Conservation (phyloP, 2,113 vertebrate species). For the Tragelaphus buxtoni region DNA sequence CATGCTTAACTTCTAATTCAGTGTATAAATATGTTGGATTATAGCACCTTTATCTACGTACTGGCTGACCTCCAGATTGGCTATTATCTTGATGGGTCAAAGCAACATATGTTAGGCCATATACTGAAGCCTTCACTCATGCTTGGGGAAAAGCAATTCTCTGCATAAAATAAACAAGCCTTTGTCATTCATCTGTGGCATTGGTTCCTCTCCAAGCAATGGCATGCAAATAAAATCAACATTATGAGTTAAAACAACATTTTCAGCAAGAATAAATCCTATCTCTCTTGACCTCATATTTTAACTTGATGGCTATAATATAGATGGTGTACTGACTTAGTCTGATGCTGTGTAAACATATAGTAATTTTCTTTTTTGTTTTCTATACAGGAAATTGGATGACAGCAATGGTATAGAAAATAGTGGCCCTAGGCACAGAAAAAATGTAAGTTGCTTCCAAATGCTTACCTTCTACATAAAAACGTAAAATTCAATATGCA, state of each 20-base stretch:
- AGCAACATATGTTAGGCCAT: not conserved
- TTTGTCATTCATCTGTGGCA: not conserved
- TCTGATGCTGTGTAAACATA: not conserved
- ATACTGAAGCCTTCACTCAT: not conserved
- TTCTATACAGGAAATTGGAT: conserved; percentile 76
- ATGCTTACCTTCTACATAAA: not conserved
- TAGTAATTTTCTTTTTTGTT: conserved; percentile 5
- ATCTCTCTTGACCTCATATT: not conserved
- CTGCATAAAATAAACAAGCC: not conserved
- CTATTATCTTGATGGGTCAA: not conserved
- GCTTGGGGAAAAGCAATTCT: not conserved
- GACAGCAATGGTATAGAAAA: conserved; percentile 64
- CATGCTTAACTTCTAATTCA: not conserved
- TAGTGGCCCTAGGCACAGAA: conserved; percentile 68
- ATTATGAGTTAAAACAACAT: not conserved
- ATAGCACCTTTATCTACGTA: not conserved
- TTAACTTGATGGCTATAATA: not conserved
- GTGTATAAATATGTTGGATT: not conserved
- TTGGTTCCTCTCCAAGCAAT: not conserved
- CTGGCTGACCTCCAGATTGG: not conserved
- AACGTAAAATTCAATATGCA: not conserved
- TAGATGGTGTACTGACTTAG: not conserved
- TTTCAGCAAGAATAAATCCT: not conserved
- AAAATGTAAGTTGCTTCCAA: conserved; percentile 59
- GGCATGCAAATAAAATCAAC: not conserved